A percentile compares a stretch with the other conserved stretches of the same genome.
phyloP scores from a whole-genome alignment of 2,888 invertebrate species.

The Tetragnatha montana region DNA sequence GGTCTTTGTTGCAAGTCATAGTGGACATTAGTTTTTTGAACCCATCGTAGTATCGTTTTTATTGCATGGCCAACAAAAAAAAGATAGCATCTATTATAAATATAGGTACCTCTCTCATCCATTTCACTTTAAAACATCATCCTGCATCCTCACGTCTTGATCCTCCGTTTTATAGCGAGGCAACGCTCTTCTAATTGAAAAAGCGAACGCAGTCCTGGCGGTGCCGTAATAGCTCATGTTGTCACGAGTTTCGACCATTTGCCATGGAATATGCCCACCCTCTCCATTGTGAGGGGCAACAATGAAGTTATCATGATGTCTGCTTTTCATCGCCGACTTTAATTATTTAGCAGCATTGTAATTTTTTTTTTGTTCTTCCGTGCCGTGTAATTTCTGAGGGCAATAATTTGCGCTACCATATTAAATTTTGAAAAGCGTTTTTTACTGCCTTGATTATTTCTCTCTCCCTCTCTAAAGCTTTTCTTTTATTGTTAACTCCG shows the following conservation, averaged over 20 bases:
- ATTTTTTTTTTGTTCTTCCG: constrained; percentile 43
- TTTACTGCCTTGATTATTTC: constrained; percentile 11
- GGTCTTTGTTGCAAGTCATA: too few relatives aligned
- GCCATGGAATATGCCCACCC: constrained; percentile 48
- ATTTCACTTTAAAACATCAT: too few relatives aligned
- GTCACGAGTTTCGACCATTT: constrained; percentile 70
- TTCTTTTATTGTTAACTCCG: constrained; percentile 22
- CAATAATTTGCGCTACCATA: constrained; percentile 54
- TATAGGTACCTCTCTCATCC: too few relatives aligned
- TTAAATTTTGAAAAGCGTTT: constrained; percentile 58
- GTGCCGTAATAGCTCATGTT: constrained; percentile 58
- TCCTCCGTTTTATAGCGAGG: constrained; percentile 25
- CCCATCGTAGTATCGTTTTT: too few relatives aligned
- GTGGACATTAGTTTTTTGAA: too few relatives aligned
- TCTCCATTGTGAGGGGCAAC: constrained; percentile 59
- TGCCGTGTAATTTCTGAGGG: constrained; percentile 56
- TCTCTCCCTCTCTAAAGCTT: constrained; percentile 2
- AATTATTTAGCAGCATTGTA: constrained; percentile 67
- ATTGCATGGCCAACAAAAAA: too few relatives aligned
- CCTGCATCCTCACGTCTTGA: too few relatives aligned
- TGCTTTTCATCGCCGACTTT: constrained; percentile 62
- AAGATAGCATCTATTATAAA: too few relatives aligned
- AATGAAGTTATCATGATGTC: constrained; percentile 70
- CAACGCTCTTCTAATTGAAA: constrained; percentile 32
- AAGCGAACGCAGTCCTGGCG: constrained; percentile 11